Percentiles rank a stretch among this genome's conserved stretches.
These are phyloP conservation scores for Epinephelus moara DNA, from an alignment of 2,113 vertebrate species.

Conservation along the genomic window DNA sequence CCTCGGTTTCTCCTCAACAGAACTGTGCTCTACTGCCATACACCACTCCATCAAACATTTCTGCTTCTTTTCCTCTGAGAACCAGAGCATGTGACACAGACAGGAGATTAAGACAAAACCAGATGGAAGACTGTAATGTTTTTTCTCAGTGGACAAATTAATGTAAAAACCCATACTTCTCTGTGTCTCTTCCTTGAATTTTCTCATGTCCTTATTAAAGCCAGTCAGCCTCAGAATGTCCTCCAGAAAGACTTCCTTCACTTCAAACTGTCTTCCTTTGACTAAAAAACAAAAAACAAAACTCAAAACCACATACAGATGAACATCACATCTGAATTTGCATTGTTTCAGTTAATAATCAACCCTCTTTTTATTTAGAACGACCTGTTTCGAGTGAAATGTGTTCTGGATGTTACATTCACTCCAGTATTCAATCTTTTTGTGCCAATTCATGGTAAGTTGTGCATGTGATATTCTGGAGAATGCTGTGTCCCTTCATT, in stretches of 20 bases:
- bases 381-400: neutral
- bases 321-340: neutral
- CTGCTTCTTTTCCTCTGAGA: constrained; percentile 89
- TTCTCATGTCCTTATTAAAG: constrained; percentile 89
- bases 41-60: constrained; percentile 90
- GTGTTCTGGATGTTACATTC: neutral
- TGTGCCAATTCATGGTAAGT: neutral
- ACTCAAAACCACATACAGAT: neutral
- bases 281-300: constrained; percentile 71
- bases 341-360: neutral
- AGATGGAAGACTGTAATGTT: neutral
- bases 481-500: neutral
- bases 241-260: constrained; percentile 94
- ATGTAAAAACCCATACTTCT: constrained; percentile 81
- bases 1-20: constrained; percentile 74
- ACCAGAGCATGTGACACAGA: neutral
- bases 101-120: neutral
- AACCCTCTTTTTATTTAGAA: neutral
- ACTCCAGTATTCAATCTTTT: neutral
- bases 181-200: constrained; percentile 90
- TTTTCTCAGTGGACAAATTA: neutral
- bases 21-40: constrained; percentile 78
- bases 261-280: constrained; percentile 93
- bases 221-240: constrained; percentile 91
- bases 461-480: neutral